Evolutionary conservation across 2,113 vertebrate species (phyloP).

Genomic region (Ibidorhyncha struthersii): DNA sequence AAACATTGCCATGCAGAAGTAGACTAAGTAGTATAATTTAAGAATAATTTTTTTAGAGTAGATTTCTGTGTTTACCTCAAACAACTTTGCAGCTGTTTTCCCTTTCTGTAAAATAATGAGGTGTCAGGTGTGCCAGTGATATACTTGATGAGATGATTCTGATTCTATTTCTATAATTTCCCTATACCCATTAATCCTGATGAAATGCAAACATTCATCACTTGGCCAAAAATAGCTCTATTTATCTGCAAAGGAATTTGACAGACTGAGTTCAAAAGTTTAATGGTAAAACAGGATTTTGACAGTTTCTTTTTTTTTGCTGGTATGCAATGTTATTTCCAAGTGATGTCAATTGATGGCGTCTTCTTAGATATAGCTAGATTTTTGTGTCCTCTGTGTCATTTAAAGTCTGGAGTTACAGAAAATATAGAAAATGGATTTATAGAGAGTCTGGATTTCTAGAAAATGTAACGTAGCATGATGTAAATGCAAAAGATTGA

Average conservation of each 20-base stretch:
- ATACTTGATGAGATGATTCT: conserved; percentile 5
- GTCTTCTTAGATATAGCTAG: neutral
- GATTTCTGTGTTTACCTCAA: neutral
- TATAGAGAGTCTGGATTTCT: neutral
- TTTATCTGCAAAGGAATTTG: conserved; percentile 34
- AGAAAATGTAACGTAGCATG: neutral
- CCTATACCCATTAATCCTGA: neutral
- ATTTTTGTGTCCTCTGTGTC: neutral
- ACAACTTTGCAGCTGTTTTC: conserved; percentile 13
- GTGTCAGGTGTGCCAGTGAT: neutral
- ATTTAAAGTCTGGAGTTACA: neutral
- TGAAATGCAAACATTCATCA: conserved; percentile 8
- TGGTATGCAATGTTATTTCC: neutral
- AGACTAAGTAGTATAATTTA: neutral
- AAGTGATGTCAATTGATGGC: neutral
- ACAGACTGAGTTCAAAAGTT: conserved; percentile 18
- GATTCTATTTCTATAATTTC: conserved; percentile 24
- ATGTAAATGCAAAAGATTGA: neutral
- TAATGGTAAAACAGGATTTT: neutral
- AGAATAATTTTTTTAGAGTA: neutral
- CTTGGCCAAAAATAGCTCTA: neutral
- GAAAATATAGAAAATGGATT: neutral
- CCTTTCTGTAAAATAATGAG: conserved; percentile 10
- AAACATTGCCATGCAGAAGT: neutral
- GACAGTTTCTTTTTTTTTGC: neutral